Evolutionary conservation across 2,888 invertebrate species (phyloP).

Genomic region (Stictocephala bisonia): DNA sequence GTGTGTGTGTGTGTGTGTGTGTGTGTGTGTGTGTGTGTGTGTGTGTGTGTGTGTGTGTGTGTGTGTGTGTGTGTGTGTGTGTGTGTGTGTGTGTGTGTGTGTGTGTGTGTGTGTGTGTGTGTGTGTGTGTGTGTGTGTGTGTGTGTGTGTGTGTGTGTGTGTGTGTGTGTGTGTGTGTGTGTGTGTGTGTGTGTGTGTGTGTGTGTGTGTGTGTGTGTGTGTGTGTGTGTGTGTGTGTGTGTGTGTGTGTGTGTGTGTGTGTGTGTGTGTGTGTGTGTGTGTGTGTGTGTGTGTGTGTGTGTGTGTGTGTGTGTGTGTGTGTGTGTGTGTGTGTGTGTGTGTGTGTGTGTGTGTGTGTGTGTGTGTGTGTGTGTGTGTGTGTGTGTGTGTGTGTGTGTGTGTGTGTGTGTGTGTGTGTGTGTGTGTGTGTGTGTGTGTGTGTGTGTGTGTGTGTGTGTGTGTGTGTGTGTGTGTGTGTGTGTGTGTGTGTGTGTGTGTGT

Average conservation of each 20-base stretch:
- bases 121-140: conserved; percentile 9
- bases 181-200: conserved; percentile 9
- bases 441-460: conserved; percentile 19
- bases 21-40: conserved; percentile 19
- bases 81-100: conserved; percentile 19
- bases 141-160: conserved; percentile 19
- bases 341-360: conserved; percentile 19
- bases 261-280: neutral
- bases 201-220: conserved; percentile 19
- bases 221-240: conserved; percentile 19
- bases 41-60: conserved; percentile 19
- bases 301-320: conserved; percentile 9
- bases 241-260: neutral
- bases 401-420: conserved; percentile 19
- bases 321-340: conserved; percentile 19
- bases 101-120: conserved; percentile 19
- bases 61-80: conserved; percentile 19
- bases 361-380: conserved; percentile 19
- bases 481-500: conserved; percentile 19
- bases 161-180: conserved; percentile 19
- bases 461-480: conserved; percentile 19
- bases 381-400: conserved; percentile 19
- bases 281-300: conserved; percentile 10
- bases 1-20: conserved; percentile 19
- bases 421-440: conserved; percentile 19